phyloP scores from a whole-genome alignment of 2,113 vertebrate species.

The Aptenodytes forsteri region DNA sequence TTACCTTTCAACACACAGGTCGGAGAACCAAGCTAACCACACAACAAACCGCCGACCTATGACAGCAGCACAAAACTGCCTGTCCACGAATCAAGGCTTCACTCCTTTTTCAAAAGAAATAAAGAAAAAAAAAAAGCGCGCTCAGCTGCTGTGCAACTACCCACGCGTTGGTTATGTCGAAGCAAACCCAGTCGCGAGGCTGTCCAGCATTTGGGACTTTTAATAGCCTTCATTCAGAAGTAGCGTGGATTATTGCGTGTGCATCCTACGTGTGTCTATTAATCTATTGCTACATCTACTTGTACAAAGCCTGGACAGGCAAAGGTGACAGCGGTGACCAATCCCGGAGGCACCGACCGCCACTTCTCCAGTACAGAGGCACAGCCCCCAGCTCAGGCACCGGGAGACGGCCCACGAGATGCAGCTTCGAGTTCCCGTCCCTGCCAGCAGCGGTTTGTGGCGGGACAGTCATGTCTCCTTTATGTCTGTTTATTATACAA shows the following conservation, averaged over 20 bases:
- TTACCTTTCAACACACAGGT: constrained; percentile 53
- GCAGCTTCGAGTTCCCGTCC: neutral
- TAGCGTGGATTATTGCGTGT: rapidly evolving
- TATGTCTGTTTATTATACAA: neutral
- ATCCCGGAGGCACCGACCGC: neutral
- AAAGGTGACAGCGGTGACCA: rapidly evolving
- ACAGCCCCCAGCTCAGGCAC: neutral
- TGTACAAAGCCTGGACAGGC: neutral
- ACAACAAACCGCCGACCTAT: constrained; percentile 49
- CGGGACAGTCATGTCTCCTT: neutral
- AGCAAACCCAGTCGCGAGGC: neutral
- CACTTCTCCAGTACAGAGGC: neutral
- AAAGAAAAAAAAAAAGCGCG: rapidly evolving
- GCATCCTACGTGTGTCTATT: rapidly evolving
- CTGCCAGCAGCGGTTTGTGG: neutral
- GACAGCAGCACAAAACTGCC: neutral
- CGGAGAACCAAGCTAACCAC: constrained; percentile 61
- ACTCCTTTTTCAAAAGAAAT: neutral
- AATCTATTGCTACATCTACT: neutral
- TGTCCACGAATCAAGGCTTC: neutral
- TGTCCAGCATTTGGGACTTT: neutral
- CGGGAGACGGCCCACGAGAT: neutral
- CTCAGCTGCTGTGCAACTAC: neutral
- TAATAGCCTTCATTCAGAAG: neutral
- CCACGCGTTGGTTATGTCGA: rapidly evolving